Evolutionary conservation across 2,888 invertebrate genomes (phyloP).

Genomic region (Tenthredo amoena): DNA sequence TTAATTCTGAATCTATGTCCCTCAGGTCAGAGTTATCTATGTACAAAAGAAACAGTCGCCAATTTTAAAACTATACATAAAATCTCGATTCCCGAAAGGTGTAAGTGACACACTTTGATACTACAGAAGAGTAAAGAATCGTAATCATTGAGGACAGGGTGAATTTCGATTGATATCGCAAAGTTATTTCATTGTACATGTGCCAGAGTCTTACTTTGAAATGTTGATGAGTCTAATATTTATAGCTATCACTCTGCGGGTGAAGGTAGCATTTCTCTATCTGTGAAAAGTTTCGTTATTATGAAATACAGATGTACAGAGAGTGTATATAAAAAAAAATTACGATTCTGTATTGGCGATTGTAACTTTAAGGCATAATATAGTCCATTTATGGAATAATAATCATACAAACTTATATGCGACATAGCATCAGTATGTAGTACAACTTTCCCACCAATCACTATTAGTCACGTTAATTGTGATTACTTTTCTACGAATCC

Average conservation of each 20-base stretch:
- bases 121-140: background rate
- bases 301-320: background rate
- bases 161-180: background rate
- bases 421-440: conserved; percentile 64
- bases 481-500: conserved; percentile 71
- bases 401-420: conserved; percentile 58
- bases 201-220: background rate
- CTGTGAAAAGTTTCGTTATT: background rate
- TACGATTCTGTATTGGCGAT: background rate
- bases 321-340: background rate
- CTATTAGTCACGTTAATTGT: conserved; percentile 69
- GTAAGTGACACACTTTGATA: background rate
- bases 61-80: background rate
- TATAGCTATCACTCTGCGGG: background rate
- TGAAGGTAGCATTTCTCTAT: background rate
- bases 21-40: conserved; percentile 20
- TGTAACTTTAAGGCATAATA: conserved; percentile 35
- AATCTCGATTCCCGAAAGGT: background rate
- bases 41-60: conserved; percentile 31
- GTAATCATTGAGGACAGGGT: background rate
- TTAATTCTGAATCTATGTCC: conserved; percentile 46
- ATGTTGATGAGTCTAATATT: background rate
- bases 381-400: conserved; percentile 33
- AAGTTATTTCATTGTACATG: background rate
- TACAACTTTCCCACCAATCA: conserved; percentile 68